Base-by-base conservation (phyloP, 2,113 vertebrate species). In the Tetrax tetrax region DNA sequence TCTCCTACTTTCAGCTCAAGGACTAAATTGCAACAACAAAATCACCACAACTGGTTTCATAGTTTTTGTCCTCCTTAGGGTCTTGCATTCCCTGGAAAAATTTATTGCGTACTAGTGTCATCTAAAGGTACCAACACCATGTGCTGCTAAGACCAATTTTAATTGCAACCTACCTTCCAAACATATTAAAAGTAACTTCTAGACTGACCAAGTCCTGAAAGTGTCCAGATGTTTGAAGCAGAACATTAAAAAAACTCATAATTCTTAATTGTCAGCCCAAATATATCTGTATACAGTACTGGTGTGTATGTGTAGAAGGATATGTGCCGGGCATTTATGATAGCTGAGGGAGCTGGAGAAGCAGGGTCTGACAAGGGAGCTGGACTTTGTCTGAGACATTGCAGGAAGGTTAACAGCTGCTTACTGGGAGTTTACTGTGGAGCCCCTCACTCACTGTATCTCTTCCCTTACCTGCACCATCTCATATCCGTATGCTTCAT, bases 111-210 rank as follows among this genome's bases (percentile, higher is more conserved):
- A 14, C 15, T 56, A 43, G n/a, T 4, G 10, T 72, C 68, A 79
- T n/a, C 68, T 33, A 94, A 96, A 97, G 72, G 66, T 80, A 87
- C 35, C n/a, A 78, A 84, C 48, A 53, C 35, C 27, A 61, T 66
- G 31, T 76, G 35, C 47, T 95, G 80, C 72, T 91, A 95, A 89
- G 83, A 96, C 75, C 8, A 3, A 57, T 82, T 95, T 97, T 81
- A 88, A 60, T 69, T 69, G 47, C 31, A 61, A 25, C 11, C 24
- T 35, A 50, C 24, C 28, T 70, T 63, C 43, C 54, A 87, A 92
- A 38, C 11, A 31, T 37, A 81, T 5, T 74, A 25, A 77, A 95
- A 90, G 22, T 29, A 54, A 83, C 68, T 89, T 93, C 53, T 71
- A 48, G 48, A 64, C 13, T 45, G 53, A 60, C 3, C 14, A 85